Evolutionary conservation across 2,888 invertebrate genomes (phyloP).

Genomic region (Criorhina ranunculi): DNA sequence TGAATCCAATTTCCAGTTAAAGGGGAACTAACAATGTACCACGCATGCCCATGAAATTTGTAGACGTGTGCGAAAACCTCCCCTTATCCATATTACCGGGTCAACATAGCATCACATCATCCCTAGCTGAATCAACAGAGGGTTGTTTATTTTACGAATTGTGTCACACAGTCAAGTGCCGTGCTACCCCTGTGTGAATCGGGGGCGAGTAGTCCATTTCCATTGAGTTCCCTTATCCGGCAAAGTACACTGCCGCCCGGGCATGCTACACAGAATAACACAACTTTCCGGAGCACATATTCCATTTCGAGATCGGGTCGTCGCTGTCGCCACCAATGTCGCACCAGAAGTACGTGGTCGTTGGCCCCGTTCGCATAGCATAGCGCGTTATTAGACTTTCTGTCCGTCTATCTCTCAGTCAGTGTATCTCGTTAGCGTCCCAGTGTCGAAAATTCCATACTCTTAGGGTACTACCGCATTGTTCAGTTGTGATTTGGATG

Average conservation of each 20-base stretch:
- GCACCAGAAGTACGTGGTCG: slow-evolving; percentile 75
- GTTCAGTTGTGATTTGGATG: slow-evolving; percentile 21
- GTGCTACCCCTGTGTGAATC: slow-evolving; percentile 12
- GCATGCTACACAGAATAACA: slow-evolving; percentile 57
- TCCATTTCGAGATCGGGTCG: slow-evolving; percentile 66
- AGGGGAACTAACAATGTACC: background rate
- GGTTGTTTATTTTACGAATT: slow-evolving; percentile 74
- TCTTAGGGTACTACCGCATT: slow-evolving; percentile 11
- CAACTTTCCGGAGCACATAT: slow-evolving; percentile 57
- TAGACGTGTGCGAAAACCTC: slow-evolving; percentile 11
- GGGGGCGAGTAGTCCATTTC: slow-evolving; percentile 46
- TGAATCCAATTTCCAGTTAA: slow-evolving; percentile 15
- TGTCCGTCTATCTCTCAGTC: slow-evolving; percentile 10
- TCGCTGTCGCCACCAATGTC: slow-evolving; percentile 60
- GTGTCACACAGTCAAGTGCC: slow-evolving; percentile 59
- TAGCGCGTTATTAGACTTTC: slow-evolving; percentile 57
- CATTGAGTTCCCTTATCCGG: slow-evolving; percentile 69
- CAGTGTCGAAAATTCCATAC: slow-evolving; percentile 9
- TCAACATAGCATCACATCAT: slow-evolving; percentile 50
- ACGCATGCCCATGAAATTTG: slow-evolving; percentile 43
- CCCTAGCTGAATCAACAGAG: slow-evolving; percentile 73
- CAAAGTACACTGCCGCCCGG: slow-evolving; percentile 66
- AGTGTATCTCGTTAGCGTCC: background rate
- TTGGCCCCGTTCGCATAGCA: slow-evolving; percentile 74
- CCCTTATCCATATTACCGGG: slow-evolving; percentile 72